Conservation (phyloP, 1,140 invertebrate species). For the Ooceraea biroi region DNA sequence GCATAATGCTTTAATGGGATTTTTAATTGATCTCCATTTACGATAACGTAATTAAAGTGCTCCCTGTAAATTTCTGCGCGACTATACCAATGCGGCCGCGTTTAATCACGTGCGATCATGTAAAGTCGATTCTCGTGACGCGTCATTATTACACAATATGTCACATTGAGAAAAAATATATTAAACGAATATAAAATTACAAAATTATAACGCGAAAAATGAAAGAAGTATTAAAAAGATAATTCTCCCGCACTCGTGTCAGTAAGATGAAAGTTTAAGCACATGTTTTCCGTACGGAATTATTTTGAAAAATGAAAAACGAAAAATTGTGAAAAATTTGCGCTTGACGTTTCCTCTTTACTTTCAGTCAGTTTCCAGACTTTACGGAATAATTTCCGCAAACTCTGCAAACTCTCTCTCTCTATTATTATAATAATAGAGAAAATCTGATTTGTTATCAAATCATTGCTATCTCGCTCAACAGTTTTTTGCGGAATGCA, state of each 20-base stretch:
- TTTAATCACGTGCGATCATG: slow-evolving; percentile 46
- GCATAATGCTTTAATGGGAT: slow-evolving; percentile 56
- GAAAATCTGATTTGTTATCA: no score
- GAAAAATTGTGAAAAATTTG: no score
- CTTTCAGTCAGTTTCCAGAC: no score
- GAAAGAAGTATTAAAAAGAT: no score
- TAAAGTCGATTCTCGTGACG: not conserved
- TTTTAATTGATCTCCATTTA: slow-evolving; percentile 58
- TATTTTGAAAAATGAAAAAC: not conserved
- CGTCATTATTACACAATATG: not conserved
- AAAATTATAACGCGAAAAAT: not conserved
- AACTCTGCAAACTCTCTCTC: no score
- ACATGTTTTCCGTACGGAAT: not conserved
- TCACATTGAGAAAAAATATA: not conserved
- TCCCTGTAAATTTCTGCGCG: slow-evolving; percentile 29
- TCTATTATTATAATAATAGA: no score
- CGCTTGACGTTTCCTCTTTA: no score
- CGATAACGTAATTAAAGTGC: slow-evolving; percentile 54
- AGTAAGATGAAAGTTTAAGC: not conserved
- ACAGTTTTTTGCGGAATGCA: not conserved
- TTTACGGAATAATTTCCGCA: no score
- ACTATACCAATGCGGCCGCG: not conserved
- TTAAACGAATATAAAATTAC: not conserved
- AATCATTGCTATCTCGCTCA: no score
- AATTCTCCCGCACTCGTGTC: no score